Evolutionary conservation across 1,140 invertebrate species (phyloP), one percentile per base, ranked within the genome.

Genomic region (Pseudoatta argentina): DNA sequence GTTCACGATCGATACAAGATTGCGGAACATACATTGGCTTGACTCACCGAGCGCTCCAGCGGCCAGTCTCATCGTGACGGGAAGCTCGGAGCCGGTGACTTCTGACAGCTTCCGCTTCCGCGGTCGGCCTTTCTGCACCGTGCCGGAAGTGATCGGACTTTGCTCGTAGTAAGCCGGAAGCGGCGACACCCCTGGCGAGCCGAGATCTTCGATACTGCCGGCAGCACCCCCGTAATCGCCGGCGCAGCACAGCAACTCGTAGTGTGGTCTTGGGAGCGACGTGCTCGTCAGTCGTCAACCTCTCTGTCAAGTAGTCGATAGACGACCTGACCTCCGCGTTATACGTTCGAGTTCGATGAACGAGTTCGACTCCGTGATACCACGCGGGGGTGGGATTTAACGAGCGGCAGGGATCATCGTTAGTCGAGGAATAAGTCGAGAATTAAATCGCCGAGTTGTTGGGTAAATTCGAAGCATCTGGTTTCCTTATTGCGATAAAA

Each of bases 101-200:
- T 96, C 93, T 92, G 96, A 91, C 12, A 96, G 92, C 94, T 98
- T 98, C 93, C 98, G 96, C 93, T 98, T 99, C 89, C 98, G 95
- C 0, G 98, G 98, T 53, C 98, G 94, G 3, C 98, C 98, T 94
- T 98, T 98, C 86, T 97, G 97, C 24, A 96, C 96, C 1, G 95
- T 93, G 39, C 95, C 95, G 48, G 95, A 95, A n/a, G 95, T 88
- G 48, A 93, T 93, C 44, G 93, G 94, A 88, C 92, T 95, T 91
- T 95, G 94, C 93, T 96, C 92, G 95, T 96, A 91, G 94, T 95
- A 94, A 59, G 96, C 94, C 94, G 97, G 95, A 95, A 97, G 90
- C 93, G 96, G 87, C 94, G 96, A 92, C 95, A 97, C 93, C 94
- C 96, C 95, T 0, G 89, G 89, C 93, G 93, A 96, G 76, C 95